Base-by-base conservation (phyloP, 2,888 invertebrate species). In the Rhabditoides inermis region DNA sequence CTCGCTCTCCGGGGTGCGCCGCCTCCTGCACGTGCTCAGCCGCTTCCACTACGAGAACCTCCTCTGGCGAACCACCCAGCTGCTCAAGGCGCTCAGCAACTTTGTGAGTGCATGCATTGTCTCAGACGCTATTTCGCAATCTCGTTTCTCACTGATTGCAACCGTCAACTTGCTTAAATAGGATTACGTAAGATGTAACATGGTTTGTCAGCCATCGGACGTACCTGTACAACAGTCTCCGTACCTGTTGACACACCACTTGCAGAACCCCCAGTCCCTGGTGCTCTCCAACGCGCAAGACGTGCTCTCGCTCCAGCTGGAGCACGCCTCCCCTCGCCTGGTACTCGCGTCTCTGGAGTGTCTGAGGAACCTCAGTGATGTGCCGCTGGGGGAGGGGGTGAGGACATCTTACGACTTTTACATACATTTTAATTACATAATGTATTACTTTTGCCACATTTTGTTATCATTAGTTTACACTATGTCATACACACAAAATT, bases 1-100 rank as follows among this genome's bases (percentile, higher is more conserved):
- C 22, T 52, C 58, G 46, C 52, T 51, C n/a, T 70, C 72, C 42
- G 70, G 70, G 40, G 61, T 60, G n/a, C 50, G 72, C 2, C 50
- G n/a, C 25, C 50, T 68, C n/a, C 40, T 65, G n/a, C 30, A 53
- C n/a, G 60, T 68, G 32, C 49, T 68, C 3, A 41, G 49, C 23
- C 36, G 53, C 22, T 52, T 58, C 49, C 52, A 52, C n/a, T 70
- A 72, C 42, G 70, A 72, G 40, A 62, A 61, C 20, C 50, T 72
- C 2, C 50, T 72, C 1, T 62, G 63, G 55, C 53, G 70, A 42
- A 61, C 63, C 10, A 63, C 63, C 0, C 61, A 62, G 48, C 49
- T 72, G 18, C 44, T 72, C 23, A 65, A 63, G 20, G 54, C 51
- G 23, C 56, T 69, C 22, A 58, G 66, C 4, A 65, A 62, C 48